Base-by-base conservation (phyloP, 2,113 vertebrate species). In the Chamaea fasciata region DNA sequence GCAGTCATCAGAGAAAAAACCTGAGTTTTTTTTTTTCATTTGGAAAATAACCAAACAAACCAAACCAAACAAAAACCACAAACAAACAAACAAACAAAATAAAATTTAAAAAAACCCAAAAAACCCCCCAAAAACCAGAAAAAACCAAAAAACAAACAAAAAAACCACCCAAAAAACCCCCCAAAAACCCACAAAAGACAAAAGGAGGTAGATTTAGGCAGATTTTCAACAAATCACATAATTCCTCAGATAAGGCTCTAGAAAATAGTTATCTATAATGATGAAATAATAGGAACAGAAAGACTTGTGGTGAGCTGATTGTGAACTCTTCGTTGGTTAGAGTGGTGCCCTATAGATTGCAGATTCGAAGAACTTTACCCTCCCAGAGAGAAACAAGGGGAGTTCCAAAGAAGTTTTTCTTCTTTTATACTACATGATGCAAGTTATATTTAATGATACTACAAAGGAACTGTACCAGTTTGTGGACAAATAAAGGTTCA, bases 11-110 rank as follows among this genome's bases (percentile, higher is more conserved):
- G 60, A 81, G 28, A 24, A 10, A 74, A 89, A 84, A 27, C 6
- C 2, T 11, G n/a, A n/a, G 21, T 17, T 2, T 22, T 22, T 22
- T 15, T 21, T 47, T 26, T 46, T 35, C 0, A 3, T 84, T 50
- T 35, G 7, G 9, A 8, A 19, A 57, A 33, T 22, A n/a, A 23
- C 5, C 21, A 46, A 46, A 10, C 46, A 46, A 46, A 22, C 20
- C 46, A 46, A 46, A 46, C 20, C 20, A 46, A 46, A 21, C 20
- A 20, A 47, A 47, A 47, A 11, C 46, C 21, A 41, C 21, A 22
- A 47, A 12, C 11, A 47, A 47, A 11, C 46, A 47, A 47, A 47
- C 20, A 47, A 47, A 47, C 41, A 41, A 41, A 41, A 41, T 13
- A 41, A 41, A 41, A 41, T n/a, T n/a, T n/a, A n/a, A n/a, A n/a